Percentiles rank a stretch among this genome's conserved stretches.
Conservation (phyloP, 2,113 vertebrate genomes). For the Cottus gobio region DNA sequence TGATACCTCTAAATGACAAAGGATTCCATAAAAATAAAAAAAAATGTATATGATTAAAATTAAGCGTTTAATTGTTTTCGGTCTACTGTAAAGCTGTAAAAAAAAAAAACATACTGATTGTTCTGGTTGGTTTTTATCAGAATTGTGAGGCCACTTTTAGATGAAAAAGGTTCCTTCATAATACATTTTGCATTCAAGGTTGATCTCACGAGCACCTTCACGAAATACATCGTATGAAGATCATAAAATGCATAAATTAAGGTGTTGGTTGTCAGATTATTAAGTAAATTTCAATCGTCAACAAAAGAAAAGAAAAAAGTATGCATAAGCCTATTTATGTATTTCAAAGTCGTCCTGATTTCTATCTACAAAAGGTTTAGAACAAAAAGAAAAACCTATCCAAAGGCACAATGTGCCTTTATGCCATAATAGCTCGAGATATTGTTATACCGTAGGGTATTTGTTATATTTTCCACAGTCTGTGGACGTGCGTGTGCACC, state of each 20-base stretch:
- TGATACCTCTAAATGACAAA: neutral
- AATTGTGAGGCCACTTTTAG: neutral
- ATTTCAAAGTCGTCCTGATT: conserved; percentile 5
- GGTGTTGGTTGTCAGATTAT: neutral
- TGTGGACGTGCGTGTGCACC: conserved; percentile 50
- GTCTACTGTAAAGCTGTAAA: neutral
- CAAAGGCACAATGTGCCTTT: neutral
- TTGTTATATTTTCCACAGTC: conserved; percentile 36
- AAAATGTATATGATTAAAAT: neutral
- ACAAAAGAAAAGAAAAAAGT: neutral
- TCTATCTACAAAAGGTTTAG: conserved; percentile 10
- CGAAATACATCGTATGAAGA: neutral
- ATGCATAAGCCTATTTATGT: neutral
- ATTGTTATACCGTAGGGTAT: conserved; percentile 33
- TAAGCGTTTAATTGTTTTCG: neutral
- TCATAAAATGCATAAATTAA: neutral
- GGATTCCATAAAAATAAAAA: neutral
- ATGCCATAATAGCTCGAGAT: conserved; percentile 26
- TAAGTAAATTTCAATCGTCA: neutral
- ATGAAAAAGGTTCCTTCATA: neutral
- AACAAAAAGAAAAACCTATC: conserved; percentile 38
- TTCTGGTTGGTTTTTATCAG: neutral
- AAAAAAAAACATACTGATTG: too few relatives aligned
- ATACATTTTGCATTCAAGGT: neutral
- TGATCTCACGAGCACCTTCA: neutral